Percentiles rank a stretch among this genome's conserved stretches.
Conservation (phyloP, 2,113 vertebrate species). For the Hemichromis elongatus region DNA sequence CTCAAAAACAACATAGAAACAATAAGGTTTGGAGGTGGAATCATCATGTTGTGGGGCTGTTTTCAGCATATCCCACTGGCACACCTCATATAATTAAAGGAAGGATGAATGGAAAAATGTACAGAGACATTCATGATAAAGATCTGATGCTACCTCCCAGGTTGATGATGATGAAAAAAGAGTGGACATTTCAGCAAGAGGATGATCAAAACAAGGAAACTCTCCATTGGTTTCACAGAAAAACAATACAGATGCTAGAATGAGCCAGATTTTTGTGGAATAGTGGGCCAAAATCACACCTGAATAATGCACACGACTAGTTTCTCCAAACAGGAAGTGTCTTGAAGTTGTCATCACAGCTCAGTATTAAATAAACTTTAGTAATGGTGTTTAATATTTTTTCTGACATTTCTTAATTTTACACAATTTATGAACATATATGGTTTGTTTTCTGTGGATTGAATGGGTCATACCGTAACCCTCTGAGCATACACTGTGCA, state of each 20-base stretch:
- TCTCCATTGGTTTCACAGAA: background rate
- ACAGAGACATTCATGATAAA: no score
- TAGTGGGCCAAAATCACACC: background rate
- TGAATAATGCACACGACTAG: background rate
- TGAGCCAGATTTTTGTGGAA: background rate
- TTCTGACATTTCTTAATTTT: background rate
- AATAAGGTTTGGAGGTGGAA: no score
- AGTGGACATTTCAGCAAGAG: no score
- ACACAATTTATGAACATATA: background rate
- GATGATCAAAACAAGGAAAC: background rate
- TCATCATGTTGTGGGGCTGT: no score
- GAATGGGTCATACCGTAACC: accelerated
- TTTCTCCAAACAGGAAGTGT: background rate
- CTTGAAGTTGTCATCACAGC: background rate
- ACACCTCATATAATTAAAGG: no score
- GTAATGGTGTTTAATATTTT: background rate
- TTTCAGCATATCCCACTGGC: no score
- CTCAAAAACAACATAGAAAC: no score
- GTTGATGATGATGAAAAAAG: no score
- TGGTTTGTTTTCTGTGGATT: background rate
- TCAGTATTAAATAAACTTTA: background rate
- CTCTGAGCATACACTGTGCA: background rate
- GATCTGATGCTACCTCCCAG: no score
- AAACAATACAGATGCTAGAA: background rate
- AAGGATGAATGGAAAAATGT: no score